Evolutionary conservation across 1,140 invertebrate species (phyloP).

Genomic region (Macrosteles quadrilineatus): DNA sequence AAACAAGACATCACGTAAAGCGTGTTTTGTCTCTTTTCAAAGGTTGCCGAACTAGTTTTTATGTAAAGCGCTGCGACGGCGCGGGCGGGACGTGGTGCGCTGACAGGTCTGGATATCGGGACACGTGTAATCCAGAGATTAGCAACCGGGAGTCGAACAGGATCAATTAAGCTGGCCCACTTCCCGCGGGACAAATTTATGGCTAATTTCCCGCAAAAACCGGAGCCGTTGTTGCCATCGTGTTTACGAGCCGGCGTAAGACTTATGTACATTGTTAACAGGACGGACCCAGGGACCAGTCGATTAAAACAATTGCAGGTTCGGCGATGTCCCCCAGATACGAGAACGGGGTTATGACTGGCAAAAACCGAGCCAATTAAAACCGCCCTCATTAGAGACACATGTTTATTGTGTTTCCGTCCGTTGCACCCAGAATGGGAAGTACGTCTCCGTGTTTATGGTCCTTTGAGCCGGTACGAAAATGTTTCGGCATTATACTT

Average conservation of each 20-base stretch:
- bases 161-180: too few relatives aligned
- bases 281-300: neutral
- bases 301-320: constrained; percentile 18
- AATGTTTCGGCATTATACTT: too few relatives aligned
- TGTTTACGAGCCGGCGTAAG: constrained; percentile 5
- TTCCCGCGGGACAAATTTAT: constrained; percentile 12
- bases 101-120: neutral
- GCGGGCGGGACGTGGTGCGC: neutral
- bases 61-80: neutral
- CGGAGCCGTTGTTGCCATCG: neutral
- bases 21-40: neutral
- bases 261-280: constrained; percentile 14
- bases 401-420: constrained; percentile 1
- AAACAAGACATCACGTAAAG: too few relatives aligned
- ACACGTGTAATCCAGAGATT: neutral
- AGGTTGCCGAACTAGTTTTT: constrained; percentile 6
- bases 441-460: too few relatives aligned
- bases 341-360: constrained; percentile 17
- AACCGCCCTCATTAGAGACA: constrained; percentile 5
- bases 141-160: neutral
- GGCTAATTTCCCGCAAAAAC: constrained; percentile 10
- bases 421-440: too few relatives aligned
- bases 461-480: too few relatives aligned
- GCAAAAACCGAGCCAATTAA: constrained; percentile 14
- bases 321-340: neutral